These are phyloP conservation scores for Hippoglossus hippoglossus DNA, from an alignment of 2,797 vertebrate genomes.

Conservation along the genomic window DNA sequence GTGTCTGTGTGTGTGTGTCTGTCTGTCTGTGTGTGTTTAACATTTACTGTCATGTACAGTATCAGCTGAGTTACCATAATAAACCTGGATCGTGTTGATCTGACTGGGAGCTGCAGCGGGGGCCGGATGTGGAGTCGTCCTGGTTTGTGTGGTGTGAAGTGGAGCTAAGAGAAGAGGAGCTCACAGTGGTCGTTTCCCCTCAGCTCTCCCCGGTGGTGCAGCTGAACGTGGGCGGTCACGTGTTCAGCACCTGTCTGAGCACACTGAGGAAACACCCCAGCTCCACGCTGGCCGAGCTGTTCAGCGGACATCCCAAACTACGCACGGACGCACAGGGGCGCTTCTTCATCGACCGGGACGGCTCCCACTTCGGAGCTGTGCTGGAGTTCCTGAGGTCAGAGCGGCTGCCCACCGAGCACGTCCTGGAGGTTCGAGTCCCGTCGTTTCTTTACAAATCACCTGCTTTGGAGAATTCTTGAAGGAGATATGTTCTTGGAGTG, in stretches of 20 bases:
- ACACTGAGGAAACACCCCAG: slow-evolving; percentile 88
- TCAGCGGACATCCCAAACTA: slow-evolving; percentile 72
- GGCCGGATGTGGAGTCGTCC: too few species aligned
- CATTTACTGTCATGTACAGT: too few species aligned
- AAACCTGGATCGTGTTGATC: too few species aligned
- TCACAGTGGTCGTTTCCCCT: neutral
- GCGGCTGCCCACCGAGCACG: slow-evolving; percentile 81
- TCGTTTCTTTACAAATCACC: neutral
- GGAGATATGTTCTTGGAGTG: too few species aligned
- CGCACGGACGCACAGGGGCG: slow-evolving; percentile 83
- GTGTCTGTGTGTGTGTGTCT: too few species aligned
- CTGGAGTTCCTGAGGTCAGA: slow-evolving; percentile 91
- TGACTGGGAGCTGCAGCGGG: too few species aligned
- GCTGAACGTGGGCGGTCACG: slow-evolving; percentile 90
- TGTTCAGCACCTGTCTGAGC: slow-evolving; percentile 86
- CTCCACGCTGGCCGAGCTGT: slow-evolving; percentile 89
- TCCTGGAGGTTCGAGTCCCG: slow-evolving; percentile 77
- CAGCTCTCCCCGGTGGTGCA: slow-evolving; percentile 82
- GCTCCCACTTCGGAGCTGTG: slow-evolving; percentile 88
- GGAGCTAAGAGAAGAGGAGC: too few species aligned
- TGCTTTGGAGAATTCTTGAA: too few species aligned
- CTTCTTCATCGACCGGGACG: slow-evolving; percentile 91
- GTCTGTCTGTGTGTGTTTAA: too few species aligned
- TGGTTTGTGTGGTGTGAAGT: too few species aligned
- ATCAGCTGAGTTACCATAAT: too few species aligned